Evolutionary conservation across 2,888 invertebrate species (phyloP).

Genomic region (Aleiodes testaceus): DNA sequence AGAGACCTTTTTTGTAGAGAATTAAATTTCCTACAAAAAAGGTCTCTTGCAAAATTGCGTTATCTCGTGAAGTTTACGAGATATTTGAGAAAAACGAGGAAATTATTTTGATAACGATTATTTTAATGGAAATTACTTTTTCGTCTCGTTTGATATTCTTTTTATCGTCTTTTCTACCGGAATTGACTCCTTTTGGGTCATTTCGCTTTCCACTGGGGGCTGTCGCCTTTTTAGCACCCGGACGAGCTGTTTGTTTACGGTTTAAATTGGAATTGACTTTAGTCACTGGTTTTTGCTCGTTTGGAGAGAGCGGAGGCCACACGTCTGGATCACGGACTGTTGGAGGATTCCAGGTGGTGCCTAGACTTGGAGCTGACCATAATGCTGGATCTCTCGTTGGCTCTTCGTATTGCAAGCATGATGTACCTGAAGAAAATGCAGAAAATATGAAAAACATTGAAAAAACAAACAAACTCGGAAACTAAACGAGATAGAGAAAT

Average conservation of each 20-base stretch:
- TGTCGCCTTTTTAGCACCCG: conserved; percentile 59
- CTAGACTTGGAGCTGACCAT: conserved; percentile 79
- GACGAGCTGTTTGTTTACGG: conserved; percentile 65
- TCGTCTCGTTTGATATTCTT: conserved; percentile 74
- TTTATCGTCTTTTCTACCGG: conserved; percentile 68
- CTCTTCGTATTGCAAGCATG: conserved; percentile 75
- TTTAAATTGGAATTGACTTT: conserved; percentile 64
- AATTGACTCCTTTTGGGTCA: conserved; percentile 67
- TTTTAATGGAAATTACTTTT: conserved; percentile 56
- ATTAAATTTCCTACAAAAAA: no score
- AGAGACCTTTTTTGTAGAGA: no score
- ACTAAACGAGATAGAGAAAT: no score
- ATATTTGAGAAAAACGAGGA: no score
- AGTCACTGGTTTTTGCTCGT: conserved; percentile 77
- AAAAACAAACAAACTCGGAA: neutral
- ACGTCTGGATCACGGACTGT: conserved; percentile 83
- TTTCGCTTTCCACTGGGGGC: conserved; percentile 61
- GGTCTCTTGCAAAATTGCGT: no score
- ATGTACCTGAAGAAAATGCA: conserved; percentile 60
- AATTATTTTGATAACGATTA: no score
- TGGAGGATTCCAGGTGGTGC: conserved; percentile 75
- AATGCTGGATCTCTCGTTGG: conserved; percentile 86
- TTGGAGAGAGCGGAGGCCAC: conserved; percentile 90
- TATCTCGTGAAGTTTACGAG: no score
- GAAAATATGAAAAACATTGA: no score